Evolutionary conservation across 2,888 invertebrate species (phyloP), one percentile per base, ranked within the genome.

Genomic region (Zhuqinia jingwanae): DNA sequence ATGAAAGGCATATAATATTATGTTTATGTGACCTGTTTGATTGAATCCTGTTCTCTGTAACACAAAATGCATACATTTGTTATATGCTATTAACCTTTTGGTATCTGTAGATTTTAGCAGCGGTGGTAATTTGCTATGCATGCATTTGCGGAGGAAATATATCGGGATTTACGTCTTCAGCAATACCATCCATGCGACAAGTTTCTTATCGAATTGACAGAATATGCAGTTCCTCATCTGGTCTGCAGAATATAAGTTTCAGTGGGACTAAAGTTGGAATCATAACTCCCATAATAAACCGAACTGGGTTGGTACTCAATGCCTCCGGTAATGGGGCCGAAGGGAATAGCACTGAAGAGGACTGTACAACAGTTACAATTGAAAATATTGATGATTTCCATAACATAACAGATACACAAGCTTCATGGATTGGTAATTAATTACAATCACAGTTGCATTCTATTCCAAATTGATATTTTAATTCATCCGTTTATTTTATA

Each of bases 141-240:
- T 88, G 89, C 65, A 88, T 90, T 20, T 89, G 89, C 13, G 85
- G 89, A 10, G 90, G 90, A 60, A 89, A 88, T 25, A 73, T 88
- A 17, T 80, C 89, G 5, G 90, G 89, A 2, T 90, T 87, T 73
- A 90, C 90, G 2, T 90, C 90, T 2, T 87, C 89, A 15, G 90
- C 90, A 1, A 87, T 90, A 22, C 90, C 90, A 25, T 90, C 90
- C 2, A 90, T 90, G 88, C 13, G 78, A 50, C 76, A 85, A 65
- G 87, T 73, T 42, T 25, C 79, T 13, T 79, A 78, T 36, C 58
- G 36, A 25, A 25, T 73, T 53, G 73, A 79, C 2, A 58, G 11
- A 10, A 30, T 73, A 22, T 85, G 85, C 27, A 78, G 36, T 22
- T 45, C 75, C 5, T 65, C 65, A 8, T 17, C 42, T 8, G 36